phyloP scores from a whole-genome alignment of 2,888 invertebrate genomes.

The Dorcus parallelipipedus region DNA sequence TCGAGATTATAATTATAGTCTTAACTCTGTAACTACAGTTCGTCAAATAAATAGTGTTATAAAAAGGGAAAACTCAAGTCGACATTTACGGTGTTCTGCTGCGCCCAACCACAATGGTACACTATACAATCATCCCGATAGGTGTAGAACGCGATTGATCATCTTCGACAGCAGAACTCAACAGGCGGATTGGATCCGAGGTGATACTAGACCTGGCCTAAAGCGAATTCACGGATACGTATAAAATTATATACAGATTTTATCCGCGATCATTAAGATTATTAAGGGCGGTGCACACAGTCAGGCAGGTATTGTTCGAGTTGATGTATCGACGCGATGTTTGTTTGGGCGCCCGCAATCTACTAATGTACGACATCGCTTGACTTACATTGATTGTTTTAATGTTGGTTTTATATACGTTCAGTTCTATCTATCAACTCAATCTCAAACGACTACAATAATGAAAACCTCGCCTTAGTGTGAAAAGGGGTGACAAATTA shows the following conservation, averaged over 20 bases:
- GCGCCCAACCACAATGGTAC: constrained; percentile 34
- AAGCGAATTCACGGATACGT: constrained; percentile 47
- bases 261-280: constrained; percentile 51
- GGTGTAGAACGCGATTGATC: constrained; percentile 21
- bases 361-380: constrained; percentile 24
- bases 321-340: constrained; percentile 34
- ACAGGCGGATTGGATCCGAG: constrained; percentile 33
- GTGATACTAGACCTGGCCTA: constrained; percentile 45
- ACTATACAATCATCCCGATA: constrained; percentile 28
- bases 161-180: constrained; percentile 24
- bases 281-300: constrained; percentile 48
- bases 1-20: constrained; percentile 46
- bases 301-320: constrained; percentile 44
- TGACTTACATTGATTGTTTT: constrained; percentile 31
- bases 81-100: constrained; percentile 31
- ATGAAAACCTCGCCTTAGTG: constrained; percentile 12
- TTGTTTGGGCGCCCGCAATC: constrained; percentile 38
- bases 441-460: constrained; percentile 24
- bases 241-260: constrained; percentile 50
- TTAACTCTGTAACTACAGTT: constrained; percentile 40
- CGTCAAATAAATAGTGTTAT: constrained; percentile 36
- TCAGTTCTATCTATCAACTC: constrained; percentile 25
- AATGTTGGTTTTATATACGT: constrained; percentile 27
- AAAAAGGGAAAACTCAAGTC: constrained; percentile 29
- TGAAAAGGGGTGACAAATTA: not conserved